Evolutionary conservation across 1,140 invertebrate species (phyloP).

Genomic region (Drosophila yakuba): DNA sequence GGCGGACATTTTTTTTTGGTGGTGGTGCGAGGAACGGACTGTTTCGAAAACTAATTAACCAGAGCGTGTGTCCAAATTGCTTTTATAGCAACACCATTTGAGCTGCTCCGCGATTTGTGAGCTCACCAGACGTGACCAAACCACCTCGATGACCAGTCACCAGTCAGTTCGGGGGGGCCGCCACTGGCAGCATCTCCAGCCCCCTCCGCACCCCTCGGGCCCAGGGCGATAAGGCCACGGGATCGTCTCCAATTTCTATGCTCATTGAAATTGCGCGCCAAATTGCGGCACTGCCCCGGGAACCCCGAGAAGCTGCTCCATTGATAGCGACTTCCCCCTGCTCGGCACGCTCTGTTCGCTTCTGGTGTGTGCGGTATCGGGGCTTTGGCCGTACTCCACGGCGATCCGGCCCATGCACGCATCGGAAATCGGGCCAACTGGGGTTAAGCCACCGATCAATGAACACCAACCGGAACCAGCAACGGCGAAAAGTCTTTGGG

Average conservation of each 20-base stretch:
- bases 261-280: constrained; percentile 69
- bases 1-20: constrained; percentile 58
- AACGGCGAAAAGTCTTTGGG: background rate
- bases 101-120: constrained; percentile 69
- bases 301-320: constrained; percentile 43
- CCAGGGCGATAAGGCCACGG: constrained; percentile 50
- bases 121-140: constrained; percentile 76
- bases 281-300: constrained; percentile 32
- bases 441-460: constrained; percentile 49
- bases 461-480: constrained; percentile 46
- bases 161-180: constrained; percentile 40
- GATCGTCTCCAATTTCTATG: constrained; percentile 68
- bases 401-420: constrained; percentile 17
- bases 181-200: constrained; percentile 32
- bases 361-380: constrained; percentile 70
- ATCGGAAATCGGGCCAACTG: constrained; percentile 18
- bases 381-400: constrained; percentile 51
- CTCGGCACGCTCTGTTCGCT: constrained; percentile 64
- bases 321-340: constrained; percentile 70
- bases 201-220: constrained; percentile 5
- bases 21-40: constrained; percentile 64
- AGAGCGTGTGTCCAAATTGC: constrained; percentile 77
- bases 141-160: constrained; percentile 43
- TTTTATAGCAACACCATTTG: constrained; percentile 79
- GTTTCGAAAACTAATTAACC: constrained; percentile 73